Evolutionary conservation across 2,888 invertebrate genomes (phyloP), one percentile per base, ranked within the genome.

Genomic region (Mechanitis mazaeus): DNA sequence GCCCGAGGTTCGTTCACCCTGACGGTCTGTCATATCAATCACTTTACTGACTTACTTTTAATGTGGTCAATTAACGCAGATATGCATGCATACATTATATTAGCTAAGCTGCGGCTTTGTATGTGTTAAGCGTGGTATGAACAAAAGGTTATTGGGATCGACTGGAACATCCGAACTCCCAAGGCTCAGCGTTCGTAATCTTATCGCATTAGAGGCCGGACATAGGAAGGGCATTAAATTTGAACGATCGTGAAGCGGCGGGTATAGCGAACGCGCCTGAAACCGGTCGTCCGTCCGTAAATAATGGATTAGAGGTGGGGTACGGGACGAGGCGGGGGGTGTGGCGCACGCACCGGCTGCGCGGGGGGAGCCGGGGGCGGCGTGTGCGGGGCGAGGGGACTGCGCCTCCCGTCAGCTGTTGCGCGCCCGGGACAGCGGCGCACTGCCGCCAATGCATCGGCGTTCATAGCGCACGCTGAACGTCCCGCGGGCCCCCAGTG

Each of bases 401-500:
- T 83, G 87, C 84, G 86, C 85, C 87, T 87, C 88, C 87, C 86
- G 87, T 88, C 89, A 90, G 89, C 89, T 90, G 89, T 90, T 90
- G 89, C 89, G 87, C 84, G 87, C 76, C 83, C 85, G 85, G 86
- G 85, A 85, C 79, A 83, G 83, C 82, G 79, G 79, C 82, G 73
- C 81, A 75, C 77, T 77, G 78, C 81, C 80, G 84, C 84, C 87
- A 88, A 87, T 89, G 88, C 89, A 89, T 83, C 86, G 84, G 83
- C 83, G 87, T 80, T 79, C 83, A 81, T 79, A 83, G 84, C 80
- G 83, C 81, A 77, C 80, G 84, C 74, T 85, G 84, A 81, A 71
- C 77, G 84, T 75, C 75, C 74, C 74, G 74, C 72, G 72, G 70
- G 69, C 68, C 70, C 68, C 42, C 69, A 64, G 71, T 66, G 70